phyloP scores from a whole-genome alignment of 2,113 vertebrate species.

The Cebus imitator region DNA sequence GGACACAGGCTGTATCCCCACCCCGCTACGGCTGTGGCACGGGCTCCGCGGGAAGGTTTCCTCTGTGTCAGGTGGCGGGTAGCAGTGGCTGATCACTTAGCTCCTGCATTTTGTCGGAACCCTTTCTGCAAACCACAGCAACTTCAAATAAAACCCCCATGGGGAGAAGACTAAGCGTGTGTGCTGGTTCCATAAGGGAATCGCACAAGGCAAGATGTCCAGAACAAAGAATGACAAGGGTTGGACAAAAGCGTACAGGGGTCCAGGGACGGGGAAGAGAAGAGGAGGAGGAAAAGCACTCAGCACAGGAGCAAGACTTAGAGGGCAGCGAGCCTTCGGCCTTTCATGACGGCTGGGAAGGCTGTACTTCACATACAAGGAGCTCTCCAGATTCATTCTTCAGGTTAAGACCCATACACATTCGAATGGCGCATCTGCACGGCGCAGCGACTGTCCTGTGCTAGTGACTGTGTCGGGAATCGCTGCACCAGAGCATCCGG shows the following conservation, averaged over 20 bases:
- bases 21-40: neutral
- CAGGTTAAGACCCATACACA: rapidly evolving
- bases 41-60: neutral
- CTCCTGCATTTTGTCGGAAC: neutral
- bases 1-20: neutral
- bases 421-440: rapidly evolving
- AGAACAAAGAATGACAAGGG: neutral
- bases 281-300: neutral
- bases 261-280: neutral
- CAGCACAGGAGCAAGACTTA: rapidly evolving
- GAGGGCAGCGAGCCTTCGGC: neutral
- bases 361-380: rapidly evolving
- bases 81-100: neutral
- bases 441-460: rapidly evolving
- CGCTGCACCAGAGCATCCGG: rapidly evolving
- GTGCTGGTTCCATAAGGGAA: neutral
- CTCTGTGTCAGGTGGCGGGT: too few relatives aligned
- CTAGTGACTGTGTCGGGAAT: neutral
- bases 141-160: neutral
- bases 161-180: neutral
- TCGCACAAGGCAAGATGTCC: neutral
- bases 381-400: neutral
- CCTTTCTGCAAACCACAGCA: neutral
- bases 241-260: neutral
- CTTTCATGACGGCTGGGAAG: neutral